phyloP scores from a whole-genome alignment of 2,797 vertebrate genomes.

The Dryobates pubescens region DNA sequence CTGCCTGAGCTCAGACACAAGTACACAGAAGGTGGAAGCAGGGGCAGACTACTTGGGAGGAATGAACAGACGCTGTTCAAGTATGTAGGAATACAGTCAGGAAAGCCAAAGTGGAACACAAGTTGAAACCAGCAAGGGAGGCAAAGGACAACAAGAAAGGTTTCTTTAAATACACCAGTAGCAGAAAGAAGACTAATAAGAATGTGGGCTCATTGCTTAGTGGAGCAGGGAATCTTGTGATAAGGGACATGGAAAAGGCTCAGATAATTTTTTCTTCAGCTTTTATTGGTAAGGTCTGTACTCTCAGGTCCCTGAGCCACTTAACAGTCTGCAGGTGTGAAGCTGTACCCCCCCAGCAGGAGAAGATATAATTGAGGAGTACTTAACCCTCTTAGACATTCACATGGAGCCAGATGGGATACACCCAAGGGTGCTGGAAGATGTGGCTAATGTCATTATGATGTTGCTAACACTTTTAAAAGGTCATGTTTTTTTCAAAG shows the following conservation, averaged over 20 bases:
- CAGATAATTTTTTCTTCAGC: background rate
- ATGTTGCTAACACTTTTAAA: background rate
- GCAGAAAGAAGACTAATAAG: background rate
- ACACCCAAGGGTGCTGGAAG: background rate
- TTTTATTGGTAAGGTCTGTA: background rate
- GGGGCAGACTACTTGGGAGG: constrained; percentile 4
- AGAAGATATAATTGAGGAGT: background rate
- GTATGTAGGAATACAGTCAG: background rate
- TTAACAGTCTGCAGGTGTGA: background rate
- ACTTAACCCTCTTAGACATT: background rate
- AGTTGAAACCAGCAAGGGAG: background rate
- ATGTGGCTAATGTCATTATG: background rate
- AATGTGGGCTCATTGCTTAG: background rate
- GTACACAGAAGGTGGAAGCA: constrained; percentile 40
- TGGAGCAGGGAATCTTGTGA: background rate
- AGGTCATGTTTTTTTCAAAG: background rate
- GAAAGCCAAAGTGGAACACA: background rate
- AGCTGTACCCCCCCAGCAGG: background rate
- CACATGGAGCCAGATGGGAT: background rate
- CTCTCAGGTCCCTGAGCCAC: background rate
- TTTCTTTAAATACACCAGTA: background rate
- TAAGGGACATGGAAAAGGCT: background rate
- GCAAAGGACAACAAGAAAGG: background rate
- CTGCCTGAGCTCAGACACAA: constrained; percentile 20
- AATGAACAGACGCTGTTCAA: background rate